Evolutionary conservation across 2,113 vertebrate genomes (phyloP), one percentile per base, ranked within the genome.

Genomic region (Pagrus major): DNA sequence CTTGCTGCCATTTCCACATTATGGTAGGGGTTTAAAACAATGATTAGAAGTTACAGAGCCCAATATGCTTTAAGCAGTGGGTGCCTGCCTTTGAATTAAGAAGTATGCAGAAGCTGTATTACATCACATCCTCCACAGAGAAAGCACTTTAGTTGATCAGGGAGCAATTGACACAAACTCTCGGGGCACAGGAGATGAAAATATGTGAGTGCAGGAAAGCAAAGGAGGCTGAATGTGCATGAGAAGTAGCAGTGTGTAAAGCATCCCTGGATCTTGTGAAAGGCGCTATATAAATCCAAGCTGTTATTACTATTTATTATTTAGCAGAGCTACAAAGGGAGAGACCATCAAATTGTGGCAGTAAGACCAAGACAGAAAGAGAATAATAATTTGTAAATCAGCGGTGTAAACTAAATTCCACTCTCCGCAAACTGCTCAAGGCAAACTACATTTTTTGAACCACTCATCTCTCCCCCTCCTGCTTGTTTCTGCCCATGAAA

Each of bases 381-480:
- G 27, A 54, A 56, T 16, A 9, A 64, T 21, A 2, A 12, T 2
- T 11, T 27, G 18, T 47, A 29, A 37, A 64, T 31, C 29, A 56
- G 2, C 23, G 9, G 29, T 15, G 12, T n/a, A 35, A 77, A 49
- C 25, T 8, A 75, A 59, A 54, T 60, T 37, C 23, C 54, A 42
- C 70, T 81, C 9, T 14, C 29, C 54, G 8, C 18, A 66, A 80
- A 42, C 9, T 59, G 25, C 59, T 76, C 20, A 15, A 51, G 41
- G 47, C 39, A 61, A 80, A 71, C 18, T 25, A 6, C 41, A 23
- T 29, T 76, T 60, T 76, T 35, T 39, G 49, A 64, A 20, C 42
- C n/a, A n/a, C 21, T 18, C n/a, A 25, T 16, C 21, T 42, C 52
- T 4, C 21, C 11, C n/a, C 7, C 11, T 35, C 23, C 41, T 29